Evolutionary conservation across 2,888 invertebrate species (phyloP).

Genomic region (Zele albiditarsus): DNA sequence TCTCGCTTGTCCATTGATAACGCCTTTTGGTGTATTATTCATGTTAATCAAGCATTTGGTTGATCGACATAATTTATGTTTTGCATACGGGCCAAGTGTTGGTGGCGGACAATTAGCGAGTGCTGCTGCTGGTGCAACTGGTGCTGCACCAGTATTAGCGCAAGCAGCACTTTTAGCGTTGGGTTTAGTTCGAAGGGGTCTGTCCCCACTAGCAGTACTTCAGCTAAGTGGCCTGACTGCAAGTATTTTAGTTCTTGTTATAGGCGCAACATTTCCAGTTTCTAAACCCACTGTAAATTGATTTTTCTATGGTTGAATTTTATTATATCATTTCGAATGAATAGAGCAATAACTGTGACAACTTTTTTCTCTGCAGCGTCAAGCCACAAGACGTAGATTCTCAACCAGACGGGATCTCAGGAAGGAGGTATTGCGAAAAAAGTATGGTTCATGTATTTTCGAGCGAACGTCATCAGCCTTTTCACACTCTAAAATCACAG

Average conservation of each 20-base stretch:
- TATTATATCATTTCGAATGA: background rate
- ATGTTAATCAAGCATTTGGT: slow-evolving; percentile 92
- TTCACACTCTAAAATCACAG: slow-evolving; percentile 58
- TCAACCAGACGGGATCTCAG: slow-evolving; percentile 67
- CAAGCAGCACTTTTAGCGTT: slow-evolving; percentile 68
- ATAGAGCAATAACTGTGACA: slow-evolving; percentile 9
- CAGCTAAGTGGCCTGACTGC: slow-evolving; percentile 69
- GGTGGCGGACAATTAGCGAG: slow-evolving; percentile 70
- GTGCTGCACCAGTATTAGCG: slow-evolving; percentile 69
- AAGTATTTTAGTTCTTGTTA: slow-evolving; percentile 69
- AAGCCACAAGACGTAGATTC: slow-evolving; percentile 64
- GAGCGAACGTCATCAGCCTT: slow-evolving; percentile 60
- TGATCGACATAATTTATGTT: slow-evolving; percentile 96
- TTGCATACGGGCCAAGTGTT: slow-evolving; percentile 88
- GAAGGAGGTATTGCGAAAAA: slow-evolving; percentile 66
- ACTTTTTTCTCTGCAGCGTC: slow-evolving; percentile 51
- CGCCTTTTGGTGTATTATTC: slow-evolving; percentile 93
- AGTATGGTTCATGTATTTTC: slow-evolving; percentile 54
- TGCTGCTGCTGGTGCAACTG: slow-evolving; percentile 67
- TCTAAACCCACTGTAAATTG: slow-evolving; percentile 67
- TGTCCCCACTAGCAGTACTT: slow-evolving; percentile 69
- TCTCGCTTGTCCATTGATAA: slow-evolving; percentile 92
- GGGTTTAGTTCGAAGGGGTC: slow-evolving; percentile 66
- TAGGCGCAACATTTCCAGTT: slow-evolving; percentile 66
- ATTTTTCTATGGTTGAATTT: slow-evolving; percentile 12